Conservation (phyloP, 2,797 vertebrate genomes). For the Allobates femoralis region DNA sequence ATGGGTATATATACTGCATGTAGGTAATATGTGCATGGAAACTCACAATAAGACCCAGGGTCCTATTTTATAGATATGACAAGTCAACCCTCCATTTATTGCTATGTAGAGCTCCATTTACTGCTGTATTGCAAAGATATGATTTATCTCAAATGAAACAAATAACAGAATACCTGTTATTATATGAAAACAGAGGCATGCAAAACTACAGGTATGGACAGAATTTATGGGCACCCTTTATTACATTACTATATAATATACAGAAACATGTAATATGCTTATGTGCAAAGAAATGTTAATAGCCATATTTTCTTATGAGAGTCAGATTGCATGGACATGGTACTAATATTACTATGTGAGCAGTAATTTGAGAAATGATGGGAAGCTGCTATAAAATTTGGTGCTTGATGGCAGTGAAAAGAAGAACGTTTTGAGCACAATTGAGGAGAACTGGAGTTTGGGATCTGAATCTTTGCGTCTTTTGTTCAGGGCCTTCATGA, state of each 20-base stretch:
- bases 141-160: not conserved
- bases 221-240: not conserved
- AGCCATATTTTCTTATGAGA: not conserved
- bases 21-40: not conserved
- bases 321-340: not conserved
- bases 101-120: not conserved
- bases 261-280: not conserved
- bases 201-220: not conserved
- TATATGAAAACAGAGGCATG: not conserved
- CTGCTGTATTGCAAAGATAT: not conserved
- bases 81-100: not conserved
- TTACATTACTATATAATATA: not conserved
- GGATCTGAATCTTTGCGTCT: constrained; percentile 6
- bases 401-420: not conserved
- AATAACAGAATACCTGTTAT: not conserved
- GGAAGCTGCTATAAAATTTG: constrained; percentile 15
- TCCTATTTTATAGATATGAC: not conserved
- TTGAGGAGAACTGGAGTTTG: constrained; percentile 34
- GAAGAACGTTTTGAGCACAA: constrained; percentile 10
- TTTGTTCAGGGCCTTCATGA: constrained; percentile 3
- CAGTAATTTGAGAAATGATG: constrained; percentile 25
- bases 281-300: not conserved
- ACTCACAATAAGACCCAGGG: not conserved
- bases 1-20: not conserved
- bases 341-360: not conserved